Evolutionary conservation across 1,140 invertebrate genomes (phyloP).

Genomic region (Apis florea): DNA sequence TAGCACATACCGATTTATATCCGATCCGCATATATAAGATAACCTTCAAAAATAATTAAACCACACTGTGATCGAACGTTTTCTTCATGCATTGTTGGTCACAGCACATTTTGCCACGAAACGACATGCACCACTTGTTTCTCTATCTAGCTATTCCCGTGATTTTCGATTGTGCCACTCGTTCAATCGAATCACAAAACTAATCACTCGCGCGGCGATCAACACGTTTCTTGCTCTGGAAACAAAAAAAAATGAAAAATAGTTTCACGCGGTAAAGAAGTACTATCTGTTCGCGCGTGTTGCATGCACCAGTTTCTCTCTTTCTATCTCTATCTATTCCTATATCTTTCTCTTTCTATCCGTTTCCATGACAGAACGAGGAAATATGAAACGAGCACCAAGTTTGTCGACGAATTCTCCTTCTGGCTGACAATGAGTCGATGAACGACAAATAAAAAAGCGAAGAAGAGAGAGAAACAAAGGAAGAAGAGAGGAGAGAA

Average conservation of each 20-base stretch:
- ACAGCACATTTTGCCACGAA: constrained; percentile 61
- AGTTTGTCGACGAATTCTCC: constrained; percentile 6
- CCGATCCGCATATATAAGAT: too few species aligned
- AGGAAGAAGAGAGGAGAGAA: not conserved
- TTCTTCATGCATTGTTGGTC: constrained; percentile 64
- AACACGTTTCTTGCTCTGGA: constrained; percentile 1
- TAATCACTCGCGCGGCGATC: not conserved
- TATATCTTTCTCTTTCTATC: not conserved
- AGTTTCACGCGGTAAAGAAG: not conserved
- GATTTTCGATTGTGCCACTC: not conserved
- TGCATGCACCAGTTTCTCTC: not conserved
- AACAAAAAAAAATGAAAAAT: constrained; percentile 1
- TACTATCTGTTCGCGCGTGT: not conserved
- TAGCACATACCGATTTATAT: not conserved
- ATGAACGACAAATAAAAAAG: constrained; percentile 34
- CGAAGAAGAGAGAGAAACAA: constrained; percentile 7
- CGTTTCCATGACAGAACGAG: not conserved
- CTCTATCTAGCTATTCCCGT: not conserved
- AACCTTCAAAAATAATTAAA: not conserved
- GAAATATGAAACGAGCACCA: not conserved
- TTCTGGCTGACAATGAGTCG: constrained; percentile 15
- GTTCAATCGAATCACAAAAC: not conserved
- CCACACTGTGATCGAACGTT: constrained; percentile 50
- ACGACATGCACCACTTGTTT: not conserved
- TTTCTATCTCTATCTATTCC: not conserved